Percentiles rank a stretch among this genome's conserved stretches.
Conservation (phyloP, 2,888 invertebrate genomes). For the Apamea sordens region DNA sequence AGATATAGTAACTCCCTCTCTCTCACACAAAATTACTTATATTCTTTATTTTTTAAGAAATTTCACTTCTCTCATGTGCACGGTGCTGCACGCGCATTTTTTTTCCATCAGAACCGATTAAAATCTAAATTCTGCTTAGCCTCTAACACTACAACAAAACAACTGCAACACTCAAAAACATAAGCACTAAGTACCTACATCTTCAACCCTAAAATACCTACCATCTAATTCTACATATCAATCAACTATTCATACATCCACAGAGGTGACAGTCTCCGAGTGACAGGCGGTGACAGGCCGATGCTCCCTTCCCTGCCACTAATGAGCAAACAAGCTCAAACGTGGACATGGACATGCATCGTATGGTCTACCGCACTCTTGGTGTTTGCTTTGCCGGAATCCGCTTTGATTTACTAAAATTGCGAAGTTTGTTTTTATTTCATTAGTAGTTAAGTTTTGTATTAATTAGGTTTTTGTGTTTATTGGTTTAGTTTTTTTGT, state of each 20-base stretch:
- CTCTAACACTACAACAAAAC: neutral
- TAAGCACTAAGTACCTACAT: neutral
- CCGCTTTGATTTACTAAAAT: constrained; percentile 65
- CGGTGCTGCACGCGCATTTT: too few species aligned
- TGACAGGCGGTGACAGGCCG: constrained; percentile 66
- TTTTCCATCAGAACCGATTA: too few species aligned
- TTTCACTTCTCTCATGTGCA: too few species aligned
- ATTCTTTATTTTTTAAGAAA: too few species aligned
- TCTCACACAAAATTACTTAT: too few species aligned
- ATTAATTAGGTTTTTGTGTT: neutral
- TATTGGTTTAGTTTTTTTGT: constrained; percentile 3
- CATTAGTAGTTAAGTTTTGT: constrained; percentile 14
- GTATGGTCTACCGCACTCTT: constrained; percentile 70
- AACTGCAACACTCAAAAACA: neutral
- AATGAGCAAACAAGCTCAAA: constrained; percentile 83
- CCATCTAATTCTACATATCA: constrained; percentile 65
- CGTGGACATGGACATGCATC: constrained; percentile 61
- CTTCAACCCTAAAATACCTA: constrained; percentile 37
- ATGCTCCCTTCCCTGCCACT: constrained; percentile 75
- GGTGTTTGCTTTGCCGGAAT: constrained; percentile 67
- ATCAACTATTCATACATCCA: constrained; percentile 67
- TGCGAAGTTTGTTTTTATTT: constrained; percentile 45
- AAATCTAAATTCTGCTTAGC: neutral
- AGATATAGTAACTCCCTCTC: too few species aligned
- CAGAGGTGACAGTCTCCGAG: constrained; percentile 55